These are phyloP conservation scores for Galeopsomyia nigrocyanea DNA, from an alignment of 2,888 invertebrate genomes.

Conservation along the genomic window DNA sequence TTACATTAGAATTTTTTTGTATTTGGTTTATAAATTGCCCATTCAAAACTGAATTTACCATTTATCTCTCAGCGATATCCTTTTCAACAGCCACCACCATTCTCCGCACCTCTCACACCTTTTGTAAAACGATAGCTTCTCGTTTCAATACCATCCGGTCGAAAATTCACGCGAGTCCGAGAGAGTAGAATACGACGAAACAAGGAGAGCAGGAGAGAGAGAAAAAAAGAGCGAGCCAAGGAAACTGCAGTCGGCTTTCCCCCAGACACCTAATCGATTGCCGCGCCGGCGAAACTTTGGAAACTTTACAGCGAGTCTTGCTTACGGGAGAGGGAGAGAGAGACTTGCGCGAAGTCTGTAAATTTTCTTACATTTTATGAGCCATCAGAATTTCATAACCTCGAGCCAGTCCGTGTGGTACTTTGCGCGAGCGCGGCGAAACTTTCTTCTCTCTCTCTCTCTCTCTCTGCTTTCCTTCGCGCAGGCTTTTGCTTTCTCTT, in stretches of 20 bases:
- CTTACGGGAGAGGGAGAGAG: conserved; percentile 48
- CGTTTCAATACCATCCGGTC: not conserved
- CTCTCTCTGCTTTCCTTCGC: conserved; percentile 39
- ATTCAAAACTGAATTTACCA: too few species aligned
- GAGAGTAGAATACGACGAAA: conserved; percentile 12
- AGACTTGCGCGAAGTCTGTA: conserved; percentile 65
- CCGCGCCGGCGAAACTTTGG: conserved; percentile 56
- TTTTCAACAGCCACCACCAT: too few species aligned
- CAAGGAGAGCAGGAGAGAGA: conserved; percentile 21
- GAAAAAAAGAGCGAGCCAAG: conserved; percentile 44
- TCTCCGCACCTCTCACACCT: too few species aligned
- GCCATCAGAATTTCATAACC: conserved; percentile 70
- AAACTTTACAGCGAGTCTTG: conserved; percentile 60
- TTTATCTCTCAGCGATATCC: too few species aligned
- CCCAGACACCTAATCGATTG: conserved; percentile 64
- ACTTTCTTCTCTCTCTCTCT: conserved; percentile 58
- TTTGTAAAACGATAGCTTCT: too few species aligned
- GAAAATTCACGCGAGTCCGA: conserved; percentile 12
- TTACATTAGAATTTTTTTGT: too few species aligned
- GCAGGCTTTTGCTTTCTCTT: conserved; percentile 46
- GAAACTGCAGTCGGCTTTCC: conserved; percentile 55
- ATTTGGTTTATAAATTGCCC: too few species aligned
- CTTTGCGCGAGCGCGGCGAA: conserved; percentile 65
- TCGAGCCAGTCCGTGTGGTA: conserved; percentile 69
- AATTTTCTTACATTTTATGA: conserved; percentile 70